A percentile compares a stretch with the other conserved stretches of the same genome.
Conservation (phyloP, 2,113 vertebrate genomes). For the Nematolebias whitei region DNA sequence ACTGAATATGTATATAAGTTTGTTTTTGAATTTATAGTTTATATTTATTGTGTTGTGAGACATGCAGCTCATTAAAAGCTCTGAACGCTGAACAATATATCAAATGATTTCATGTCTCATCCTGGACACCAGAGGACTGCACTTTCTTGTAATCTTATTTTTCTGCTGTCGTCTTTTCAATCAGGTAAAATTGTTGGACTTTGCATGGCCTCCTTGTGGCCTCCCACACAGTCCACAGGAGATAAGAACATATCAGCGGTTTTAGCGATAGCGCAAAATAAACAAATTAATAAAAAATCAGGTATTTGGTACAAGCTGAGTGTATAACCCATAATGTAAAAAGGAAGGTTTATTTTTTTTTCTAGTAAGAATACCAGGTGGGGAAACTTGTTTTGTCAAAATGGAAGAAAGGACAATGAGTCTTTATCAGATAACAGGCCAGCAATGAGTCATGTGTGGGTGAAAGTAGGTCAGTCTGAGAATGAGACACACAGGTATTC, state of each 20-base stretch:
- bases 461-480: constrained; percentile 64
- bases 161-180: constrained; percentile 8
- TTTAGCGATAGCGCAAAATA: constrained; percentile 38
- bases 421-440: constrained; percentile 60
- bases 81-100: too few relatives aligned
- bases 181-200: constrained; percentile 57
- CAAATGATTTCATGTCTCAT: constrained; percentile 8
- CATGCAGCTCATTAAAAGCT: too few relatives aligned
- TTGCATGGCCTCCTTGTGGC: constrained; percentile 56
- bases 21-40: too few relatives aligned
- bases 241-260: constrained; percentile 55
- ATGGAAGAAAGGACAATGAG: constrained; percentile 49
- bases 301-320: neutral
- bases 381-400: constrained; percentile 46
- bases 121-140: neutral
- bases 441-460: constrained; percentile 65
- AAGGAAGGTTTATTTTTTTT: neutral
- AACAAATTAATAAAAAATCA: constrained; percentile 2
- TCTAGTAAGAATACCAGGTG: constrained; percentile 10
- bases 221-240: constrained; percentile 67
- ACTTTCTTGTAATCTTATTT: constrained; percentile 7
- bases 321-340: neutral
- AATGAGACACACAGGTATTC: constrained; percentile 52
- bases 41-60: too few relatives aligned
- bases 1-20: too few relatives aligned